Conservation (phyloP, 1,140 invertebrate species). For the Aleiodes sp. region DNA sequence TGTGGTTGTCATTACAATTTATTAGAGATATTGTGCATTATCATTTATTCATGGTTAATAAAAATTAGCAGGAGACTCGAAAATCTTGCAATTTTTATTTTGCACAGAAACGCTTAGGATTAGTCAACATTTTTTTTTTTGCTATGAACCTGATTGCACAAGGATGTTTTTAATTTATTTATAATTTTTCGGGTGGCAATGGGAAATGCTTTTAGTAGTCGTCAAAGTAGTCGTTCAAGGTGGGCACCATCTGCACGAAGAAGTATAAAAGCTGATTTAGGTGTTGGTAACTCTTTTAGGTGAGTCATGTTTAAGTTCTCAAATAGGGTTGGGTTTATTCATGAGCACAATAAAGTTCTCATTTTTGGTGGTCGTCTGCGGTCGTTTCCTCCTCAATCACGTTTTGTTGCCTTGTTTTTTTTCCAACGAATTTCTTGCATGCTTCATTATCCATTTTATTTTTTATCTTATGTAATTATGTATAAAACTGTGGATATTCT, state of each 20-base stretch:
- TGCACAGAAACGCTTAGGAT: too few species aligned
- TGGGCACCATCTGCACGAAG: conserved; percentile 45
- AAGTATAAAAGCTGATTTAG: conserved; percentile 41
- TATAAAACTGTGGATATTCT: background rate
- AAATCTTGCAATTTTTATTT: too few species aligned
- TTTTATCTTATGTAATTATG: background rate
- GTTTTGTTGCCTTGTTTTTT: background rate
- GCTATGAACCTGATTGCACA: background rate
- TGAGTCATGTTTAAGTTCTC: background rate
- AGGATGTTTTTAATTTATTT: conserved; percentile 27
- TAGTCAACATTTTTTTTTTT: background rate
- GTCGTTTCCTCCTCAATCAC: background rate
- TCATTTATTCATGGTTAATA: too few species aligned
- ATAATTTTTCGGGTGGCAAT: conserved; percentile 38
- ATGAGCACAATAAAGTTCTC: background rate
- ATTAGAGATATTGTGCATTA: conserved; percentile 1
- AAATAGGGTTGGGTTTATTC: too few species aligned
- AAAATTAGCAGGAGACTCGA: too few species aligned
- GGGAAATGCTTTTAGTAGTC: conserved; percentile 50
- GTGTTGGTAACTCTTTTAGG: background rate
- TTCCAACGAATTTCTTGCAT: background rate
- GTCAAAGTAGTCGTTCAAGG: conserved; percentile 49
- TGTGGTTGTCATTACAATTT: background rate
- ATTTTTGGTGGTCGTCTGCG: background rate
- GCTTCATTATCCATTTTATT: background rate